phyloP scores from a whole-genome alignment of 1,140 invertebrate species.

The Atta cephalotes region DNA sequence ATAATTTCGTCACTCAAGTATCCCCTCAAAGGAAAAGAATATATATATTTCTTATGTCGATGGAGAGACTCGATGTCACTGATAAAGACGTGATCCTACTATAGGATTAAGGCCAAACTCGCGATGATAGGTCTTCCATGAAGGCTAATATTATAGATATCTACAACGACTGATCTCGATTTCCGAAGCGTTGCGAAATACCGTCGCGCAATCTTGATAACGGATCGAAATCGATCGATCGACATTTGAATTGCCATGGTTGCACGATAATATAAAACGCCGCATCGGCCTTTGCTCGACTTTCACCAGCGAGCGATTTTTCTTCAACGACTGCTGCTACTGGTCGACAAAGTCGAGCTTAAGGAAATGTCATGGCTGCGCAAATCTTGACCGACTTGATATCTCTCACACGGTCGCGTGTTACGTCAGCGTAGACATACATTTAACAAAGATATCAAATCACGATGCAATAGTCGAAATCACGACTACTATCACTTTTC shows the following conservation, averaged over 20 bases:
- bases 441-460: slow-evolving; percentile 16
- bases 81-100: not conserved
- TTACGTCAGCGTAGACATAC: slow-evolving; percentile 23
- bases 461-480: not conserved
- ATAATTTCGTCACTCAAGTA: too few species aligned
- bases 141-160: slow-evolving; percentile 2
- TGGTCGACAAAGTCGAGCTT: slow-evolving; percentile 26
- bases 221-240: slow-evolving; percentile 18
- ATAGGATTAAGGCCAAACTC: slow-evolving; percentile 1
- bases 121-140: slow-evolving; percentile 5
- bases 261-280: not conserved
- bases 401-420: slow-evolving; percentile 19
- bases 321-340: slow-evolving; percentile 11
- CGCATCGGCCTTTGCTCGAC: slow-evolving; percentile 29
- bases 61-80: not conserved
- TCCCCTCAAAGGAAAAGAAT: not conserved
- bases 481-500: not conserved
- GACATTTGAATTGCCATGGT: slow-evolving; percentile 18
- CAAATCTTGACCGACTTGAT: slow-evolving; percentile 62
- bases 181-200: slow-evolving; percentile 31
- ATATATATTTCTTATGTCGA: not conserved
- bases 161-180: not conserved
- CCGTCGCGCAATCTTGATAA: not conserved
- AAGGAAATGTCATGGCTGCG: slow-evolving; percentile 63
- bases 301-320: slow-evolving; percentile 52